A percentile compares a stretch with the other conserved stretches of the same genome.
These are phyloP conservation scores for Latrodectus elegans DNA, from an alignment of 2,888 invertebrate genomes.

Conservation along the genomic window DNA sequence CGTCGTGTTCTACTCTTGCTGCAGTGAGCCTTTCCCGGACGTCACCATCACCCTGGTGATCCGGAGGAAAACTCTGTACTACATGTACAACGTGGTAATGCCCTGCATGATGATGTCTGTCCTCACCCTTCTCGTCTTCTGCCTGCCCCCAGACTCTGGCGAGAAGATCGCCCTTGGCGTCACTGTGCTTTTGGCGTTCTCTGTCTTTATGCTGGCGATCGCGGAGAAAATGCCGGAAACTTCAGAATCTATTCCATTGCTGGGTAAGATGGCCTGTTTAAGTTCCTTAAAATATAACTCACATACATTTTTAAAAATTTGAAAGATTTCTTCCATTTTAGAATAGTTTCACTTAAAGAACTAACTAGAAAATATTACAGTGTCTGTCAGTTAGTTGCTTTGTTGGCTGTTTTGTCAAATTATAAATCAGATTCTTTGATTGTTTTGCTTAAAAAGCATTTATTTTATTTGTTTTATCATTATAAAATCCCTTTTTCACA, in stretches of 20 bases:
- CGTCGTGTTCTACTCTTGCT: constrained; percentile 77
- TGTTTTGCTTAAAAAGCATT: too few species aligned
- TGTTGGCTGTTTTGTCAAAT: too few species aligned
- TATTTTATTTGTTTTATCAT: too few species aligned
- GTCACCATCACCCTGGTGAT: constrained; percentile 78
- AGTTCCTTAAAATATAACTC: background rate
- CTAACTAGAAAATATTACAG: too few species aligned
- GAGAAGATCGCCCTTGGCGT: constrained; percentile 79
- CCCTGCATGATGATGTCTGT: constrained; percentile 80
- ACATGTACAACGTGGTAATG: constrained; percentile 78
- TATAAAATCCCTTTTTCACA: too few species aligned
- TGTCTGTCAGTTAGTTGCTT: too few species aligned
- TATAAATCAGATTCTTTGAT: too few species aligned
- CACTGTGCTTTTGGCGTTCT: constrained; percentile 79
- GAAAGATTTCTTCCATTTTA: too few species aligned
- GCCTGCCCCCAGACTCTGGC: constrained; percentile 78
- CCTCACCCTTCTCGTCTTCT: constrained; percentile 79
- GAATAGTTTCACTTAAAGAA: too few species aligned
- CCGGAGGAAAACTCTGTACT: constrained; percentile 77
- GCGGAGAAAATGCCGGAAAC: constrained; percentile 80
- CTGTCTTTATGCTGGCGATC: constrained; percentile 79
- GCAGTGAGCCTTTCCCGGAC: constrained; percentile 78
- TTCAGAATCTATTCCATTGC: constrained; percentile 78
- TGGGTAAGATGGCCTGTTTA: constrained; percentile 74
- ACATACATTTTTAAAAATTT: background rate